Percentiles rank a stretch among this genome's conserved stretches.
Conservation (phyloP, 2,888 invertebrate species). For the Piscicola geometra region DNA sequence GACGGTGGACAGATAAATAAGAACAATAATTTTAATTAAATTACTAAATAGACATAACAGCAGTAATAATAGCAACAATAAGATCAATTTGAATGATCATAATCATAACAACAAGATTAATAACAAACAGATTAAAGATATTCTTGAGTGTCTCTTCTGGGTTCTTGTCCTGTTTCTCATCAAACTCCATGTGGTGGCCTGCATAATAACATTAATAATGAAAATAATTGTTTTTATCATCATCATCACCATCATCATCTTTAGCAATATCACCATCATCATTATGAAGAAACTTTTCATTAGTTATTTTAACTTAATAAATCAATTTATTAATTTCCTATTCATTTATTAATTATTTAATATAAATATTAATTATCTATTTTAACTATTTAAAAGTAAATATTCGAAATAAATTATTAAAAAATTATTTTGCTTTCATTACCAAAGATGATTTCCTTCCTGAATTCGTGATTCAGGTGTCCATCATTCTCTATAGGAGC, state of each 20-base stretch:
- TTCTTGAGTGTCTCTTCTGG: too few species aligned
- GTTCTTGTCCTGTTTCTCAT: too few species aligned
- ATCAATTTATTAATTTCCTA: neutral
- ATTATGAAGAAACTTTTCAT: neutral
- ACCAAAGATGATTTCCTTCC: constrained; percentile 51
- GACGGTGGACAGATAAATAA: too few species aligned
- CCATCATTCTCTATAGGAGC: constrained; percentile 58
- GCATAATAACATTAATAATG: neutral
- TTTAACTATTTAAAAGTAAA: too few species aligned
- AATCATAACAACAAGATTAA: too few species aligned
- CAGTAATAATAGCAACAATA: too few species aligned
- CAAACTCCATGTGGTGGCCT: too few species aligned
- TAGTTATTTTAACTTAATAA: neutral
- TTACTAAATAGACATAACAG: too few species aligned
- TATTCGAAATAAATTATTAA: too few species aligned
- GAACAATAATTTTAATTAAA: too few species aligned
- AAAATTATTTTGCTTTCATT: neutral
- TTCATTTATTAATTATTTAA: neutral
- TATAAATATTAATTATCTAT: neutral
- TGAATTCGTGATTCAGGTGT: constrained; percentile 57
- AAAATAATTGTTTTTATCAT: neutral
- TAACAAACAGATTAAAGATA: too few species aligned
- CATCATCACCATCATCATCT: neutral
- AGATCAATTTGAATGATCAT: too few species aligned
- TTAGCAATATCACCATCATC: neutral